Conservation (phyloP, 2,888 invertebrate species). For the Torymus tubicola region DNA sequence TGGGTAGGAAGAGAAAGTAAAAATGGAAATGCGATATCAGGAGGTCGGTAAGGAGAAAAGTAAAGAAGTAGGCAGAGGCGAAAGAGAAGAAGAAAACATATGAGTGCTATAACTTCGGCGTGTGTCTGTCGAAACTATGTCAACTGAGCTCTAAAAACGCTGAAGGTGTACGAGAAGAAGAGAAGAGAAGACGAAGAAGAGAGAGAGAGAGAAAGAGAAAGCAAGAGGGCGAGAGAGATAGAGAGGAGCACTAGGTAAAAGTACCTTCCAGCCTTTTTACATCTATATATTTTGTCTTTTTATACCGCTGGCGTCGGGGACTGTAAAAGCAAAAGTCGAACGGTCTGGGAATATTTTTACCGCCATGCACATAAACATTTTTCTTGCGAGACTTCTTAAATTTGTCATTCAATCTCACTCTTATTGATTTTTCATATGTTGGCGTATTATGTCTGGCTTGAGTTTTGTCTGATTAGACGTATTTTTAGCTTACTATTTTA, state of each 20-base stretch:
- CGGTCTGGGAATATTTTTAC: slow-evolving; percentile 24
- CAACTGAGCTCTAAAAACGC: slow-evolving; percentile 47
- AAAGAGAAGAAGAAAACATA: slow-evolving; percentile 29
- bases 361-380: slow-evolving; percentile 1
- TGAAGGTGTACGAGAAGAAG: neutral
- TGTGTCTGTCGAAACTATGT: slow-evolving; percentile 49
- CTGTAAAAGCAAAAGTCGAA: slow-evolving; percentile 30
- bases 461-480: too few relatives aligned
- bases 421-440: slow-evolving; percentile 16
- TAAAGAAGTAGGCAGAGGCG: slow-evolving; percentile 11
- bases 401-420: slow-evolving; percentile 15
- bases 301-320: neutral
- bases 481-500: too few relatives aligned
- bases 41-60: neutral
- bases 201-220: slow-evolving; percentile 10
- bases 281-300: slow-evolving; percentile 39
- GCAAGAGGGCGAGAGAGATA: slow-evolving; percentile 40
- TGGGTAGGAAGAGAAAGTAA: slow-evolving; percentile 10
- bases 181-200: neutral
- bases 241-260: slow-evolving; percentile 26
- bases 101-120: slow-evolving; percentile 42
- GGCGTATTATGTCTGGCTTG: too few relatives aligned
- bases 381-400: neutral
- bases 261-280: slow-evolving; percentile 54
- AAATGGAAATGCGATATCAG: slow-evolving; percentile 25